phyloP scores from a whole-genome alignment of 2,888 invertebrate species.

The Chrysodeixis includens region DNA sequence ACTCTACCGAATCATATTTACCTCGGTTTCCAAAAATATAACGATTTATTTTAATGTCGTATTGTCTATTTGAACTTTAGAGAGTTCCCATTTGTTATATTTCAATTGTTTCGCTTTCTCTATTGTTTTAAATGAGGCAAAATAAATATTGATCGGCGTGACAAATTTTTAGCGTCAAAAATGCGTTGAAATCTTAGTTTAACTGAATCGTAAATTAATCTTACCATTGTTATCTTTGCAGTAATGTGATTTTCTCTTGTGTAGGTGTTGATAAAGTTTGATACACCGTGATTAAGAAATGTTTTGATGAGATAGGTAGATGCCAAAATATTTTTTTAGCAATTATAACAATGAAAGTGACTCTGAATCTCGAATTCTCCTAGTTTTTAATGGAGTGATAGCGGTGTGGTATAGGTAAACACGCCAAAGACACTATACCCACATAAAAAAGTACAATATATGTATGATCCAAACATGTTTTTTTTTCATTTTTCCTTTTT shows the following conservation, averaged over 20 bases:
- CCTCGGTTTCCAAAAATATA: conserved; percentile 46
- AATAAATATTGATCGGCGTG: conserved; percentile 52
- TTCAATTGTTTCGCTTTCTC: conserved; percentile 52
- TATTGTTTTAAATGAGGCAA: conserved; percentile 44
- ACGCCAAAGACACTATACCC: no score
- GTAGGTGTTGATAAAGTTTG: conserved; percentile 9
- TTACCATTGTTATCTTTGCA: conserved; percentile 34
- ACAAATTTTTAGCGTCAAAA: conserved; percentile 45
- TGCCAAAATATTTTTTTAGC: no score
- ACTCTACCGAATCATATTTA: conserved; percentile 46
- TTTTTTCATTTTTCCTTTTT: no score
- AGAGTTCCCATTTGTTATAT: conserved; percentile 47
- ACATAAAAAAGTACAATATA: no score
- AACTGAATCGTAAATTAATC: conserved; percentile 5
- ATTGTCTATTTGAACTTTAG: conserved; percentile 39
- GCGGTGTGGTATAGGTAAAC: no score
- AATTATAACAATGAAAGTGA: no score
- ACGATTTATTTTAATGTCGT: conserved; percentile 49
- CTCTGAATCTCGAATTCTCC: no score
- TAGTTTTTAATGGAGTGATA: no score
- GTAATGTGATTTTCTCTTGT: conserved; percentile 35
- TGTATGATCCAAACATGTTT: no score
- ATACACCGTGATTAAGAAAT: neutral
- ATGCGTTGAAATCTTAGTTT: conserved; percentile 29
- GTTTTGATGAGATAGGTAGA: no score